Evolutionary conservation across 1,140 invertebrate genomes (phyloP), one percentile per base, ranked within the genome.

Genomic region (Drosophila murphyi): DNA sequence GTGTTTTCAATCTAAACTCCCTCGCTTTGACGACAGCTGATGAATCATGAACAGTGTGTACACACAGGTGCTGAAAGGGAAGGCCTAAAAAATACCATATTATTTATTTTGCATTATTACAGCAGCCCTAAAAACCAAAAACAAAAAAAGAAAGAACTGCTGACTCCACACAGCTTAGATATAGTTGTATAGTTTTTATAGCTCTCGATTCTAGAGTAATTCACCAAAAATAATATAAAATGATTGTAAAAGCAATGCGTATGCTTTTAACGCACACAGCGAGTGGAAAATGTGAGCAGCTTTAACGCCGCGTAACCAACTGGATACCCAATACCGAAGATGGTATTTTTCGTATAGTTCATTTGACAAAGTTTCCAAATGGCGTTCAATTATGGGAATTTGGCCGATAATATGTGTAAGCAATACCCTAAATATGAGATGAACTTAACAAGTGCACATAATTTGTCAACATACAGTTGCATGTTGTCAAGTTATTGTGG

Each of bases 361-460:
- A 32, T 55, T 54, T 52, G 32, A 71, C 7, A 71, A 39, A 54
- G 39, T n/a, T 51, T 41, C 34, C 31, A 29, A 72, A 83, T 89
- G 86, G 73, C 86, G 65, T 82, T 74, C 63, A 89, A 89, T 67
- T 85, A 80, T 74, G 63, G 50, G 56, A 78, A 78, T 65, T 85
- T 87, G 76, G 83, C 74, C 50, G 69, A 79, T 50, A 90, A 87
- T 68, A 91, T 91, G 88, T 60, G 89, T 91, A 86, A 88, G 89
- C 88, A 34, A 59, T 4, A 8, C 4, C 5, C 12, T 47, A 3
- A 28, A n/a, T 31, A 32, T 39, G 7, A 35, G 35, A 31, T 12
- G 2, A 3, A 12, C 3, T 4, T 31, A 8, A 60, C 10, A 10
- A 31, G 2, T n/a, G n/a, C 5, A 4, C 6, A 31, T 3, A 10